A percentile compares a stretch with the other conserved stretches of the same genome.
Conservation (phyloP, 2,797 vertebrate genomes). For the Merluccius polli region DNA sequence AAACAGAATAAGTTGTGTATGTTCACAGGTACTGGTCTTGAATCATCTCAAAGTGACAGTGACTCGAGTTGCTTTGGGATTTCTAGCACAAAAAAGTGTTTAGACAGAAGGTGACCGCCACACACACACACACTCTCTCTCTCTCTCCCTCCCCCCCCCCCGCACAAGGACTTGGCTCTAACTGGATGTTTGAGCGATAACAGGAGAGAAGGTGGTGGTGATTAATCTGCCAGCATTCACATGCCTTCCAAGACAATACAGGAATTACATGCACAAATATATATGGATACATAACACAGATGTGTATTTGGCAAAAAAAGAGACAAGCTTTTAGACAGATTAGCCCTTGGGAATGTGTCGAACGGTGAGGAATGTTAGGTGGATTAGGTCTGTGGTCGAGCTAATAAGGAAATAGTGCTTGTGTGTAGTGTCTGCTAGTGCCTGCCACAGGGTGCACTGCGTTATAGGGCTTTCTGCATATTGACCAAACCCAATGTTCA, state of each 20-base stretch:
- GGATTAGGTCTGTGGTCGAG: conserved; percentile 31
- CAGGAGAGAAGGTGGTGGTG: conserved; percentile 37
- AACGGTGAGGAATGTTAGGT: conserved; percentile 46
- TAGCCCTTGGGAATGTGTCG: conserved; percentile 49
- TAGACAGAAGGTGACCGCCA: not conserved
- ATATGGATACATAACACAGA: conserved; percentile 19
- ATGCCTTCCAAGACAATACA: conserved; percentile 22
- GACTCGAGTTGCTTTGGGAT: conserved; percentile 57
- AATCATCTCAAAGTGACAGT: conserved; percentile 25
- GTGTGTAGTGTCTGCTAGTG: conserved; percentile 43
- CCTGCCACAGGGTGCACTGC: conserved; percentile 34
- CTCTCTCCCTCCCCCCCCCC: no score
- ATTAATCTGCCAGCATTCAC: conserved; percentile 34
- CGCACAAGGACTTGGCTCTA: conserved; percentile 17
- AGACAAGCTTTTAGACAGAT: conserved; percentile 20
- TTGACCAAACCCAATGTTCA: not conserved
- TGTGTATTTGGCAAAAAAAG: conserved; percentile 42
- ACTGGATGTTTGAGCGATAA: conserved; percentile 14
- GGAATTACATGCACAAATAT: conserved; percentile 27
- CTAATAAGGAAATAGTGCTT: conserved; percentile 29
- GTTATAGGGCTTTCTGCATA: not conserved
- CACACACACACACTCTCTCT: no score
- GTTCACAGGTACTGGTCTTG: conserved; percentile 5
- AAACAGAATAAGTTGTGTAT: conserved; percentile 12
- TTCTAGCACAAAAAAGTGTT: conserved; percentile 46